Evolutionary conservation across 2,113 vertebrate genomes (phyloP), one percentile per base, ranked within the genome.

Genomic region (Takifugu flavidus): DNA sequence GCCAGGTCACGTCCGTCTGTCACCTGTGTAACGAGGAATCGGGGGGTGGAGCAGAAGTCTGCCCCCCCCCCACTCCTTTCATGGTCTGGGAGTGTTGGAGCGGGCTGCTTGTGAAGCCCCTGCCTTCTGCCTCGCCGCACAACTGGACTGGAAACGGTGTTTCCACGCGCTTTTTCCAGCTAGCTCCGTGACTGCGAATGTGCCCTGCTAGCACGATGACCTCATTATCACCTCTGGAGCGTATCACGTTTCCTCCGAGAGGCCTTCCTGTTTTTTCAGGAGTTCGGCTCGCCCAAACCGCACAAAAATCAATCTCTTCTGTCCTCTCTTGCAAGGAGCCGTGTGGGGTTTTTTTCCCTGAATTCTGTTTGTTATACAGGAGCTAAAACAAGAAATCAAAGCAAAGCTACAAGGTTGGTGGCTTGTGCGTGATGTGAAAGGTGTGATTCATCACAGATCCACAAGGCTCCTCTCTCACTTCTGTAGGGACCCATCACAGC

Each of bases 21-120:
- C 74, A 74, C 73, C 70, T 78, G 60, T 46, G 55, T 42, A 58
- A 51, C 58, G 79, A 82, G 83, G 88, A 87, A 87, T 77, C 13
- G 47, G 70, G 71, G 70, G 65, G 65, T 53, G 75, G 70, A 44
- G 63, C 65, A 56, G 63, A 56, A 53, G 51, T 75, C 61, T 74
- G 85, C 75, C 31, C 10, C 52, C 45, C 14, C 45, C 15, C 45
- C 5, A 5, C n/a, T n/a, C 10, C 52, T n/a, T 10, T n/a, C 27
- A 31, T 11, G 4, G 10, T 13, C 8, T 26, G 8, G 49, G 27
- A 54, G 8, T 64, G 52, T 70, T 61, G 51, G 62, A 46, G 44
- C 13, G 26, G 14, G 44, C 49, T 11, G 42, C 44, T 15, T 42
- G 42, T 28, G 65, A 67, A 69, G 42, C 25, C 56, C 39, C 65